phyloP scores from a whole-genome alignment of 2,888 invertebrate species.

The Scaptomyza tumidula region DNA sequence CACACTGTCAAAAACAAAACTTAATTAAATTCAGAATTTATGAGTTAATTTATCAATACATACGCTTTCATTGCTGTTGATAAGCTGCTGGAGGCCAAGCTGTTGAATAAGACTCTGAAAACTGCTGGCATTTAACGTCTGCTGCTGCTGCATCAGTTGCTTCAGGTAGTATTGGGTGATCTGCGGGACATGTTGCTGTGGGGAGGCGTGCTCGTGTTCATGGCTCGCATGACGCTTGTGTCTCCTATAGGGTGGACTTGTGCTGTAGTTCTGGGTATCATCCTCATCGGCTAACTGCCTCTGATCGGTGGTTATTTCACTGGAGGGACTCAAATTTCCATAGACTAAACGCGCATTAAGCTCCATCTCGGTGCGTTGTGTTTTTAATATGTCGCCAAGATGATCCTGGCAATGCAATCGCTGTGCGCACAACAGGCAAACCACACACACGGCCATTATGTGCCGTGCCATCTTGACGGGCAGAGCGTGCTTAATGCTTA shows the following conservation, averaged over 20 bases:
- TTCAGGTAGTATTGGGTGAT: slow-evolving; percentile 87
- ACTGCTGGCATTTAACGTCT: slow-evolving; percentile 86
- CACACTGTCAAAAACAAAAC: slow-evolving; percentile 58
- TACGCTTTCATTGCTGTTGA: slow-evolving; percentile 72
- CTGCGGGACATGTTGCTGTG: slow-evolving; percentile 78
- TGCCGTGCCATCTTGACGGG: slow-evolving; percentile 86
- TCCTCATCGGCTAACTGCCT: slow-evolving; percentile 56
- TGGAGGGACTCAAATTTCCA: slow-evolving; percentile 70
- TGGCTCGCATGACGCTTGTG: slow-evolving; percentile 79
- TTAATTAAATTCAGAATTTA: not conserved
- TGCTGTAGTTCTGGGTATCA: slow-evolving; percentile 69
- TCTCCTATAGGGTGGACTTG: slow-evolving; percentile 73
- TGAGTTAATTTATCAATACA: slow-evolving; percentile 16
- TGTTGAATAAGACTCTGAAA: slow-evolving; percentile 89
- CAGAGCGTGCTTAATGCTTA: not conserved
- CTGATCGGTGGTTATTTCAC: slow-evolving; percentile 65
- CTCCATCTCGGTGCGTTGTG: slow-evolving; percentile 44
- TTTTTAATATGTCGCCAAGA: slow-evolving; percentile 83
- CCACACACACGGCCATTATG: slow-evolving; percentile 92
- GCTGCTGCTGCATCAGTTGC: slow-evolving; percentile 87
- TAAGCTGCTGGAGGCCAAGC: slow-evolving; percentile 86
- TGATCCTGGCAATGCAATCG: slow-evolving; percentile 91
- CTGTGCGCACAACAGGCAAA: slow-evolving; percentile 92
- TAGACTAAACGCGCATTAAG: slow-evolving; percentile 74
- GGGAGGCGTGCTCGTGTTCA: slow-evolving; percentile 55